Conservation (phyloP, 53 echinoderm and acorn worm genomes). For the Echinarachnius parma region DNA sequence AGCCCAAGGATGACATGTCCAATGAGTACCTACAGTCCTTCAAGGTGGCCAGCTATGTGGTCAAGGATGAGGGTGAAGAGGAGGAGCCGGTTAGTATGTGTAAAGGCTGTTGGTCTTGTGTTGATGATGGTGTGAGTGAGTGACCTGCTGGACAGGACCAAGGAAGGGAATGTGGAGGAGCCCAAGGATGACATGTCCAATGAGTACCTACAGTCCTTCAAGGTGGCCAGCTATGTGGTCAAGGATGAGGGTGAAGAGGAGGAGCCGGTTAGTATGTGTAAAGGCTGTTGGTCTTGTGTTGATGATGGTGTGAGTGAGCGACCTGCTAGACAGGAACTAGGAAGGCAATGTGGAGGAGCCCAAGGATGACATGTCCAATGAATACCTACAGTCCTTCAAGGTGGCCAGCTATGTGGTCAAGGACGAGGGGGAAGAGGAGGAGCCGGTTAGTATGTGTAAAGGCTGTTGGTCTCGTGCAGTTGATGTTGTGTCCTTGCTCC, state of each 20-base stretch:
- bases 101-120: too few species aligned
- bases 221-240: conserved; percentile 96
- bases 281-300: too few species aligned
- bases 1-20: conserved; percentile 72
- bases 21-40: conserved; percentile 97
- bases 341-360: conserved; percentile 76
- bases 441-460: too few species aligned
- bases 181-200: conserved; percentile 78
- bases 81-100: too few species aligned
- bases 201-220: conserved; percentile 98
- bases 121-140: conserved; percentile 67
- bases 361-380: conserved; percentile 82
- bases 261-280: too few species aligned
- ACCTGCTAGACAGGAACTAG: conserved; percentile 88
- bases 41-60: conserved; percentile 98
- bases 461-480: too few species aligned
- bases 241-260: conserved; percentile 84
- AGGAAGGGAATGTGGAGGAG: conserved; percentile 81
- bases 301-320: too few species aligned
- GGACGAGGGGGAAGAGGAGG: conserved; percentile 77
- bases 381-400: conserved; percentile 98
- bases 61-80: conserved; percentile 84
- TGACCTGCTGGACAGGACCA: conserved; percentile 91
- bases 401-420: conserved; percentile 97
- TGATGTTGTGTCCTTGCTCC: too few species aligned